Percentiles rank a stretch among this genome's conserved stretches.
These are phyloP conservation scores for Pollachius pollachius DNA, from an alignment of 2,113 vertebrate genomes.

Conservation along the genomic window DNA sequence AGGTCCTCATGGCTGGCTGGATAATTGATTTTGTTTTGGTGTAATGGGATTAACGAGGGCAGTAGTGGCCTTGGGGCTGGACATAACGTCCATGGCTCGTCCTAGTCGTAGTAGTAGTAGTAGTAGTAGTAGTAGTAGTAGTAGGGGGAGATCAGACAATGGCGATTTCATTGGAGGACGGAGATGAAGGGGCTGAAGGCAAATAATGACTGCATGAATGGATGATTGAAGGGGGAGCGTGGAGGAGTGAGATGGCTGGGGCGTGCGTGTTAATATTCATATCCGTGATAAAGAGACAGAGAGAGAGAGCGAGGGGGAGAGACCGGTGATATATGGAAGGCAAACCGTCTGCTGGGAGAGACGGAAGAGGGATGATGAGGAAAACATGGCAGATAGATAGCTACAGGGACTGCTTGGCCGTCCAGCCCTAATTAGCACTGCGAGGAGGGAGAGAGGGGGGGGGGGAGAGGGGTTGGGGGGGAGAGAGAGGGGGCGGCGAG, in stretches of 20 bases:
- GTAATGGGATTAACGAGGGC: slow-evolving; percentile 72
- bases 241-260: slow-evolving; percentile 14
- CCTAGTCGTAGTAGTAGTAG: too few relatives aligned
- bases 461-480: slow-evolving; percentile 13
- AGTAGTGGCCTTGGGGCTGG: slow-evolving; percentile 58
- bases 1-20: slow-evolving; percentile 67
- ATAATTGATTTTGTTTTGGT: slow-evolving; percentile 72
- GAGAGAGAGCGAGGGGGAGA: slow-evolving; percentile 50
- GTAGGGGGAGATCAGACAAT: slow-evolving; percentile 2
- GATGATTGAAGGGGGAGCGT: slow-evolving; percentile 3
- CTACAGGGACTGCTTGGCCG: slow-evolving; percentile 56
- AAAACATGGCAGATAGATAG: slow-evolving; percentile 52
- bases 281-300: background rate
- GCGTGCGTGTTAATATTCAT: slow-evolving; percentile 7
- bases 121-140: slow-evolving; percentile 4
- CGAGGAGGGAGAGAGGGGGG: slow-evolving; percentile 61
- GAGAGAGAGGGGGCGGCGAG: slow-evolving; percentile 25
- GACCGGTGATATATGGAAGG: slow-evolving; percentile 9
- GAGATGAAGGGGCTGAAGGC: slow-evolving; percentile 23
- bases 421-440: slow-evolving; percentile 65
- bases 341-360: slow-evolving; percentile 21
- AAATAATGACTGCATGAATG: slow-evolving; percentile 17
- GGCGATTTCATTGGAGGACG: slow-evolving; percentile 36
- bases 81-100: slow-evolving; percentile 36
- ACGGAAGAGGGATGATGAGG: slow-evolving; percentile 27